Evolutionary conservation across 2,797 vertebrate species (phyloP).

Genomic region (Benthosema pterotum): DNA sequence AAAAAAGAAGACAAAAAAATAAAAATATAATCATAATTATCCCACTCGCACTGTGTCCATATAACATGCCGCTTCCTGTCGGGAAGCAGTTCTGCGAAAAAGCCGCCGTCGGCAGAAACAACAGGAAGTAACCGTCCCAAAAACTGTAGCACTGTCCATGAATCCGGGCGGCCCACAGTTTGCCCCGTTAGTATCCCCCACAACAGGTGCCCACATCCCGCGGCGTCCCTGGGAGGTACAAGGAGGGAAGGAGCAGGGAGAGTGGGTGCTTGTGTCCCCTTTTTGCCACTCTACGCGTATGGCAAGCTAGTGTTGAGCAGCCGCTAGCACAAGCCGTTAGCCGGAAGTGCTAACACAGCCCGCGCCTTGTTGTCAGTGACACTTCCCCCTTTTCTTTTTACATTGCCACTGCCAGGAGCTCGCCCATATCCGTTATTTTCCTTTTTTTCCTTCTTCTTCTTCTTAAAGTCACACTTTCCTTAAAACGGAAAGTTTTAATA

Average conservation of each 20-base stretch:
- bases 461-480: conserved; percentile 90
- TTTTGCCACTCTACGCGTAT: conserved; percentile 44
- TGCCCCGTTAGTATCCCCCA: conserved; percentile 69
- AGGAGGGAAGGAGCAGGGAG: conserved; percentile 55
- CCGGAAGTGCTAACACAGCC: conserved; percentile 61
- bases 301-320: conserved; percentile 67
- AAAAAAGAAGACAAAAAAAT: conserved; percentile 70
- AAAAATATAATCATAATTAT: conserved; percentile 80
- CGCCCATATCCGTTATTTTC: conserved; percentile 77
- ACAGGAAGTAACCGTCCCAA: conserved; percentile 74
- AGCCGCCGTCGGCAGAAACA: conserved; percentile 63
- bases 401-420: conserved; percentile 78
- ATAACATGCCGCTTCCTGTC: conserved; percentile 74
- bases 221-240: conserved; percentile 56
- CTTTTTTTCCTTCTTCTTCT: conserved; percentile 51
- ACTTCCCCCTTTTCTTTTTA: conserved; percentile 77
- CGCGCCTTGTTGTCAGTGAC: conserved; percentile 71
- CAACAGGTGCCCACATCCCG: conserved; percentile 67
- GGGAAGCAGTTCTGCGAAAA: conserved; percentile 75
- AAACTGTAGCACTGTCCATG: conserved; percentile 67
- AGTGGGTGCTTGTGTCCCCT: conserved; percentile 57
- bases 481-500: conserved; percentile 97
- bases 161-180: conserved; percentile 69
- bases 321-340: conserved; percentile 64
- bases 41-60: conserved; percentile 76